Percentiles rank a stretch among this genome's conserved stretches.
Evolutionary conservation across 2,797 vertebrate genomes (phyloP).

Genomic region (Kryptopterus vitreolus): DNA sequence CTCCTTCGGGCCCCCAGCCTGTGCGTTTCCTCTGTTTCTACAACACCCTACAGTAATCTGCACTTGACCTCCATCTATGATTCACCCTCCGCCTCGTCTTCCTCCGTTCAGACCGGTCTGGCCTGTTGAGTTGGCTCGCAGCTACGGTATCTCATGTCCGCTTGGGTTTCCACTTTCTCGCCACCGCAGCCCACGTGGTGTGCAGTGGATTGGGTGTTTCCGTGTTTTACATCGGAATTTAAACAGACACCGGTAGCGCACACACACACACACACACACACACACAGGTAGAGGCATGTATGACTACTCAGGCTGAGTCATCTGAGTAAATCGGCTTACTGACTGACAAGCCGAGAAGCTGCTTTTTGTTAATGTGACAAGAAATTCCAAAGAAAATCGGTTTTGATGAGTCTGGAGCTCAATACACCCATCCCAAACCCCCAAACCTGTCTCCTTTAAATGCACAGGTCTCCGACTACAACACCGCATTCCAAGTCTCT

Average conservation of each 20-base stretch:
- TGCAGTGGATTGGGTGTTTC: not conserved
- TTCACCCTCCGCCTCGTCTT: conserved; percentile 67
- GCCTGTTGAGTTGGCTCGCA: conserved; percentile 41
- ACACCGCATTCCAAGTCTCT: not conserved
- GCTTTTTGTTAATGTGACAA: conserved; percentile 36
- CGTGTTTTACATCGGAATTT: not conserved
- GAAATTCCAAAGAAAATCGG: not conserved
- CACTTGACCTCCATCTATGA: conserved; percentile 74
- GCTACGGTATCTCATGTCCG: conserved; percentile 17
- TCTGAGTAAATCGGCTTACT: conserved; percentile 46
- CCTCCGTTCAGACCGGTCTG: conserved; percentile 57
- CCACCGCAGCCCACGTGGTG: not conserved
- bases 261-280: not conserved
- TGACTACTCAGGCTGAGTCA: conserved; percentile 62
- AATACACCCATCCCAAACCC: too few species aligned
- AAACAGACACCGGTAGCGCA: not conserved
- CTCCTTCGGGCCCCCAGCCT: conserved; percentile 72
- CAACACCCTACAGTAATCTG: conserved; percentile 74
- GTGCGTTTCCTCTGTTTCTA: conserved; percentile 72
- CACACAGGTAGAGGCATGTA: conserved; percentile 66
- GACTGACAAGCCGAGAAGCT: conserved; percentile 31
- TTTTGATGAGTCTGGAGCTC: conserved; percentile 2
- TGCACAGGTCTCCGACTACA: not conserved
- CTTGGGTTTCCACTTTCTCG: conserved; percentile 7
- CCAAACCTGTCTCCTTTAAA: conserved; percentile 1